Evolutionary conservation across 1,140 invertebrate genomes (phyloP), one percentile per base, ranked within the genome.

Genomic region (Papilio polyxenes): DNA sequence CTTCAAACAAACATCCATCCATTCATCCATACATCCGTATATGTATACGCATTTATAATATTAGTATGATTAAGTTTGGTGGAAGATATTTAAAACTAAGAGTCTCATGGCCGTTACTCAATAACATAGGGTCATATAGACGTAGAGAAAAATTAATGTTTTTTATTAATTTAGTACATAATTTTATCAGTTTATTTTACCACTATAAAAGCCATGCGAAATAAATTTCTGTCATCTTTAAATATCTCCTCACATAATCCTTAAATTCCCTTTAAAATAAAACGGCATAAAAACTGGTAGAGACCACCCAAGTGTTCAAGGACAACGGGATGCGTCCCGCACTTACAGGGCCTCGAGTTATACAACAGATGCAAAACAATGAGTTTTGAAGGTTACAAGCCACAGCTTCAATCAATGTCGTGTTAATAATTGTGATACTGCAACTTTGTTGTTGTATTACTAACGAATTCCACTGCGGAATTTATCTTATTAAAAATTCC

Each of bases 291-390:
- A 75, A 75, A 75, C 75, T 20, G 75, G 75, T 31, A 49, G 6
- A 74, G 44, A 48, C 72, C 72, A 44, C 72, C 37, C 75, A 75
- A 75, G 75, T 23, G 13, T 44, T 75, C 48, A 75, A 75, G 75
- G 75, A 44, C 75, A 23, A 49, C 75, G 48, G 75, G 74, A 49
- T 51, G 31, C 4, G n/a, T 72, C 37, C 69, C 72, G 44, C 37
- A 44, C 40, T 37, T 44, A 15, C 40, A 65, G 62, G 62, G 62
- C 62, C 20, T 65, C 62, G 20, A 13, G 62, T 62, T 62, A 23
- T 23, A 62, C 59, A 62, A 62, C 23, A 31, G 23, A 62, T 65
- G 62, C 62, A 65, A 31, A 65, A 56, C 53, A 56, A 65, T 65
- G 23, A 20, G 20, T 23, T 56, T 65, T 65, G 62, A 65, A 65